Evolutionary conservation across 2,113 vertebrate species (phyloP), one percentile per base, ranked within the genome.

Genomic region (Stomatorhinus ivindoensis): DNA sequence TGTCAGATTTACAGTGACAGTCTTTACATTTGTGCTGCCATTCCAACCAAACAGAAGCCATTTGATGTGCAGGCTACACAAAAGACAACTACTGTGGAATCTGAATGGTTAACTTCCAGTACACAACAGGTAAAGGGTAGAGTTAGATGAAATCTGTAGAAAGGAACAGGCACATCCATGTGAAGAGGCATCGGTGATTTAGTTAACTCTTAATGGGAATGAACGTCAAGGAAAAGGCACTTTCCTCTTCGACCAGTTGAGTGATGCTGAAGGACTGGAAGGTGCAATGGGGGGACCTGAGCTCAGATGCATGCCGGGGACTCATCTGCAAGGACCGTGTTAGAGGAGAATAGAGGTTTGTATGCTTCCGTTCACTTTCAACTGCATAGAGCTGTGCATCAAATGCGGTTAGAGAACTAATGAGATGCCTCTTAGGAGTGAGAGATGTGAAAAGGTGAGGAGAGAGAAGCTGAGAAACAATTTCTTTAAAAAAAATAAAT

Each of bases 231-330:
- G 53, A 90, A 46, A 55, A 84, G 88, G 39, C 21, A 96, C 95
- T 95, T 93, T 91, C 96, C 95, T 96, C 91, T 88, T 95, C 91
- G 48, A 96, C 95, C 93, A 96, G 93, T 83, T 94, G 24, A 80
- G 94, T 93, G 91, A 96, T 95, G 92, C 95, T 95, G 93, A 96
- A 95, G 89, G 89, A 80, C 85, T 87, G 89, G 35, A 91, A 82
- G 61, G 91, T 85, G 58, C 27, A 51, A 0, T 91, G 87, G 11
- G 92, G 86, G 31, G 31, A 65, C 44, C 19, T 91, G n/a, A 89
- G 11, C 24, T 88, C 89, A 8, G 93, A 91, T n/a, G 5, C 21
- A 82, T 82, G 48, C 9, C 51, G 47, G 46, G 76, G 87, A 53
- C 84, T 89, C 15, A 89, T 91, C 95, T 96, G 94, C 35, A 93